phyloP scores from a whole-genome alignment of 2,888 invertebrate genomes.

The Branchellion lobata region DNA sequence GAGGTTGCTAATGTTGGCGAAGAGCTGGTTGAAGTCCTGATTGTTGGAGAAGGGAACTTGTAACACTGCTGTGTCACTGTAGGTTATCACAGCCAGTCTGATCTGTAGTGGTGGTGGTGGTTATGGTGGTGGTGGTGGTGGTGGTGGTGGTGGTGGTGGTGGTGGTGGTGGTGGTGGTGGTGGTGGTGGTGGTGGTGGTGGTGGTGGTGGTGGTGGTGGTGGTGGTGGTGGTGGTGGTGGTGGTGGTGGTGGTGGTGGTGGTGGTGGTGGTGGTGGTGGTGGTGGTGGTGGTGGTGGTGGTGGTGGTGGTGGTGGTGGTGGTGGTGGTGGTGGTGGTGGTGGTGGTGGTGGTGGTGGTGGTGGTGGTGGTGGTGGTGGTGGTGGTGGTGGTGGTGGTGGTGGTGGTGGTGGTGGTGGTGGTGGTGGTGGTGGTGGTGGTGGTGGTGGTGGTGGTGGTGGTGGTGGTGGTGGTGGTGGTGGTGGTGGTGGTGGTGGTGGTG shows the following conservation, averaged over 20 bases:
- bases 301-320: background rate
- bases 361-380: background rate
- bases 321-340: background rate
- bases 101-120: slow-evolving; percentile 10
- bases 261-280: background rate
- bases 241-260: background rate
- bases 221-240: background rate
- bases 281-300: background rate
- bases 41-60: slow-evolving; percentile 36
- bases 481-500: background rate
- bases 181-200: background rate
- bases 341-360: background rate
- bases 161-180: background rate
- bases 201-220: background rate
- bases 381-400: background rate
- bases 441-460: background rate
- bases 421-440: background rate
- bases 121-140: slow-evolving; percentile 42
- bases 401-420: slow-evolving; percentile 1
- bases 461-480: background rate
- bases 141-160: slow-evolving; percentile 52
- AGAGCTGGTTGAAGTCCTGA: slow-evolving; percentile 21
- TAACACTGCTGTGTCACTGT: slow-evolving; percentile 20
- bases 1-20: slow-evolving; percentile 54
- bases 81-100: slow-evolving; percentile 38